These are phyloP conservation scores for Desoria tigrina DNA, from an alignment of 2,888 invertebrate species.

Conservation along the genomic window DNA sequence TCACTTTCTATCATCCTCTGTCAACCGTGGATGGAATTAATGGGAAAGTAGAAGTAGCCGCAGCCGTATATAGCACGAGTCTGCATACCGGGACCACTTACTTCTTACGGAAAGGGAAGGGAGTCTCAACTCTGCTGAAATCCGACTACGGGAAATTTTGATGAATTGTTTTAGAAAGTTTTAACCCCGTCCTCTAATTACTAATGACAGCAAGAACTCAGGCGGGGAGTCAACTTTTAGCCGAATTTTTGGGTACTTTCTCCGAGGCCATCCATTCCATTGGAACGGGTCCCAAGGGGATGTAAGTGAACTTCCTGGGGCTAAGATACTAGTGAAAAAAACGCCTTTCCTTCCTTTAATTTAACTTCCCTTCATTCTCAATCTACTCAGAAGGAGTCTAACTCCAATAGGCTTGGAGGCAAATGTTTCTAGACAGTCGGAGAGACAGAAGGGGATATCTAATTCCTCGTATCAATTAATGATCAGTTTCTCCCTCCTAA, in stretches of 20 bases:
- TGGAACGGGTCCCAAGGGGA: too few species aligned
- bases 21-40: conserved; percentile 23
- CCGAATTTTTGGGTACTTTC: too few species aligned
- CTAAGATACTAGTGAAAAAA: conserved; percentile 11
- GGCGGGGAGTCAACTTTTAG: too few species aligned
- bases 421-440: background rate
- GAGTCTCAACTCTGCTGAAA: background rate
- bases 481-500: background rate
- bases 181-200: conserved; percentile 17
- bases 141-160: conserved; percentile 13
- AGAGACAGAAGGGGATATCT: background rate
- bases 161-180: conserved; percentile 19
- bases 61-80: background rate
- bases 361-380: conserved; percentile 10
- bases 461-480: conserved; percentile 10
- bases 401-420: too few species aligned
- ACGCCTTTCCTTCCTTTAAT: conserved; percentile 14
- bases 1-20: conserved; percentile 24
- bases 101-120: background rate
- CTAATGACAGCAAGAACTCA: conserved; percentile 17
- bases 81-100: background rate
- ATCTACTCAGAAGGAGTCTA: background rate
- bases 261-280: too few species aligned
- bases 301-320: background rate
- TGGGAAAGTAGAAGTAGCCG: conserved; percentile 1